Evolutionary conservation across 2,888 invertebrate species (phyloP), one percentile per base, ranked within the genome.

Genomic region (Synergus umbraculus): DNA sequence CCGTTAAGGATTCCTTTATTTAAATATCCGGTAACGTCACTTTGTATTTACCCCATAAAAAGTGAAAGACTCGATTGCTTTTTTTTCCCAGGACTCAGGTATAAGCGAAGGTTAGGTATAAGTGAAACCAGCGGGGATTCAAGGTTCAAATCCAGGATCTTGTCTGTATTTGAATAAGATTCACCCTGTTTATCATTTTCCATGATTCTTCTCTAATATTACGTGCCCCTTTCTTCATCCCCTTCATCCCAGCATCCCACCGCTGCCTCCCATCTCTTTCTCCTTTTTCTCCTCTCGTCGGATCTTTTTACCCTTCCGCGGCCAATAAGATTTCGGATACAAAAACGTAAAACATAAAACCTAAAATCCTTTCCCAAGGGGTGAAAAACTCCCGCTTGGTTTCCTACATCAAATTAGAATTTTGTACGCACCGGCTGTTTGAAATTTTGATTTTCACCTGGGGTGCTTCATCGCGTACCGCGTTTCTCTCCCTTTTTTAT

Each of bases 141-240:
- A 76, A 78, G 78, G 79, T 76, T 85, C 83, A 86, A 91, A 91
- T 91, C 88, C 88, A 85, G 88, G 88, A 91, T 91, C 90, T 89
- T 88, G 89, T 91, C 88, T 88, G 87, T 89, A 91, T 91, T 91
- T 91, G 89, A 91, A 91, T 91, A 91, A 91, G 91, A 91, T 91
- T 89, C 90, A 89, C 88, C 89, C 90, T 89, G 91, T 91, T 91
- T 91, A 91, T 90, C 89, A 91, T 90, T 91, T 91, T 87, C 88
- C 87, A 89, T 86, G 85, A 89, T 88, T 87, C 85, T 84, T 77
- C 83, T 85, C 85, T 67, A 29, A 29, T 29, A 67, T 81, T 79
- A 77, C 63, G 65, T 78, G 79, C 69, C 41, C 41, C 77, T 81
- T 81, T 81, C 76, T 63, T 76, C 58, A 49, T 77, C 79, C 69